Evolutionary conservation across 2,888 invertebrate species (phyloP), one percentile per base, ranked within the genome.

Genomic region (Drosophila barbarae): DNA sequence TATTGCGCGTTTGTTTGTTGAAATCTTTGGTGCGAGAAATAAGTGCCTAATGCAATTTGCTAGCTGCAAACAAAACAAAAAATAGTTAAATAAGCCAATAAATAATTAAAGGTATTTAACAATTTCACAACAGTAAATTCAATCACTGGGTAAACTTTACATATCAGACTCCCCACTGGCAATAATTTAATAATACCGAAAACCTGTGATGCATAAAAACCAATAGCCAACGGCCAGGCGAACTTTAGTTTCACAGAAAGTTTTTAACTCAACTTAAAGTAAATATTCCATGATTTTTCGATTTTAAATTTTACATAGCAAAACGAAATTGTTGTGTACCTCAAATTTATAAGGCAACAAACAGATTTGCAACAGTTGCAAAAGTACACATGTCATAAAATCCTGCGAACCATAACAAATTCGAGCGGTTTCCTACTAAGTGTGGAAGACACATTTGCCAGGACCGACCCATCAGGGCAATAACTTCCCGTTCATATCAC

Each of bases 401-500:
- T 23, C 26, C 6, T 30, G 28, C 26, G n/a, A 36, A 36, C 15
- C 23, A 18, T 26, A 53, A 35, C 34, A 44, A 65, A 65, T 42
- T 26, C 18, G 26, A 15, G 36, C 66, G 41, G 44, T 63, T 65
- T 52, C 53, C 66, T 12, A 18, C 26, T 32, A 15, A 36, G 15
- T 38, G 54, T 30, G 39, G 10, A 10, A 15, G 32, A 55, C 28
- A 39, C 30, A 39, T 54, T 54, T 39, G 28, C 10, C 21, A 32
- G 15, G 18, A 46, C 59, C 55, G 15, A 59, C 6, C 41, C 60
- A 58, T 35, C 42, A 34, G 12, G 42, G 36, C 66, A 65, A 63
- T 63, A 65, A 66, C 66, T 52, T 63, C 54, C 66, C 66, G 30
- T 52, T 63, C 63, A 38, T 53, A 63, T 63, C 66, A 65, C 66